A percentile compares a stretch with the other conserved stretches of the same genome.
phyloP scores from a whole-genome alignment of 2,113 vertebrate genomes.

The Mystacornis crossleyi region DNA sequence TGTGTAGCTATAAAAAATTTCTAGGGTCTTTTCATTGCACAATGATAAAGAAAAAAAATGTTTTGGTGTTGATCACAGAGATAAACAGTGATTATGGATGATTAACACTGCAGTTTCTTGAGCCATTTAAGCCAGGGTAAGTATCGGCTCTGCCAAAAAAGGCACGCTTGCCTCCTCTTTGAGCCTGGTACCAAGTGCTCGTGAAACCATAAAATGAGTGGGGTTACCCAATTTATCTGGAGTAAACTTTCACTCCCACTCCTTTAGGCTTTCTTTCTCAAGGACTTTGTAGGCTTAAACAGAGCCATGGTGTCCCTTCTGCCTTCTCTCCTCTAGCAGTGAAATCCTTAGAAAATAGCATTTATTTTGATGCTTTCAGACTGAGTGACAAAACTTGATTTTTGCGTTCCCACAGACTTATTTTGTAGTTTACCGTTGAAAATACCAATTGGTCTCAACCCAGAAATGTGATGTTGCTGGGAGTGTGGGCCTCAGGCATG shows the following conservation, averaged over 20 bases:
- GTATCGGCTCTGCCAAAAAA: background rate
- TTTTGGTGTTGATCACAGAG: background rate
- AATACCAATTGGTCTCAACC: background rate
- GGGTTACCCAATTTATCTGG: background rate
- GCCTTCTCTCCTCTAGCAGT: background rate
- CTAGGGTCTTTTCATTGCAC: background rate
- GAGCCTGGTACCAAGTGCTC: background rate
- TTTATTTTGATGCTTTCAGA: background rate
- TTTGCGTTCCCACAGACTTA: background rate
- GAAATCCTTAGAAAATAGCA: background rate
- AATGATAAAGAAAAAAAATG: background rate
- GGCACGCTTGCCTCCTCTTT: fast-evolving
- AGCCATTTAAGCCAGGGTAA: background rate
- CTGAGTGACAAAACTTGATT: background rate
- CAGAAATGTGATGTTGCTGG: fast-evolving
- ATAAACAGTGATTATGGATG: background rate
- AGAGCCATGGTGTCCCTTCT: background rate
- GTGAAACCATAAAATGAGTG: background rate
- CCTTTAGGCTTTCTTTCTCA: background rate
- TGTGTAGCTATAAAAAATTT: background rate
- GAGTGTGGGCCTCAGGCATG: background rate
- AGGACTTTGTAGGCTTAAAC: background rate
- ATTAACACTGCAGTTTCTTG: background rate
- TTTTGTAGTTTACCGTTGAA: background rate
- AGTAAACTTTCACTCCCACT: background rate